Evolutionary conservation across 2,888 invertebrate species (phyloP).

Genomic region (Rhagium mordax): DNA sequence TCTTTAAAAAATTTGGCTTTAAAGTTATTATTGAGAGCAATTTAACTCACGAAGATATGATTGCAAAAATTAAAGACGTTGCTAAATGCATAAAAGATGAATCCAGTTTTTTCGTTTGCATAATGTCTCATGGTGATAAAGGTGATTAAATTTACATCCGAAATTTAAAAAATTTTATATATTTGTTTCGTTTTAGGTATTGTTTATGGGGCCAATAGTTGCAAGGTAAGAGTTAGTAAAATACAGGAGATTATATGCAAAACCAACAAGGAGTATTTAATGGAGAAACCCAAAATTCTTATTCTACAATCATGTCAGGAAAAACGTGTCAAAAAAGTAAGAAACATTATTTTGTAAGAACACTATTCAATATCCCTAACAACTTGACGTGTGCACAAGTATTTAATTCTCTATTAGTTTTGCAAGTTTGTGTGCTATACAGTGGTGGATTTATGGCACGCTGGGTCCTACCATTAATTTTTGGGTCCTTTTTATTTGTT

Average conservation of each 20-base stretch:
- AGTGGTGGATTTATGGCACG: no score
- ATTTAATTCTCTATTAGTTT: no score
- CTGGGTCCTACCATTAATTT: no score
- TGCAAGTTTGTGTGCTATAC: no score
- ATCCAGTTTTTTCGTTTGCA: constrained; percentile 69
- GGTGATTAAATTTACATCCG: constrained; percentile 54
- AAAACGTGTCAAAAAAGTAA: constrained; percentile 60
- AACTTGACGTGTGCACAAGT: no score
- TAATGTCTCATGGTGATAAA: constrained; percentile 69
- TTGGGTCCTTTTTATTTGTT: no score
- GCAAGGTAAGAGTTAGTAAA: constrained; percentile 68
- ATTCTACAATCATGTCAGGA: constrained; percentile 76
- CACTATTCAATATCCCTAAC: constrained; percentile 6
- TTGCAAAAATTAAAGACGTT: constrained; percentile 53
- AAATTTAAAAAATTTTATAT: neutral
- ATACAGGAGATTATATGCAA: constrained; percentile 69
- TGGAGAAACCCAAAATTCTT: constrained; percentile 73
- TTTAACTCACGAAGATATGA: constrained; percentile 60
- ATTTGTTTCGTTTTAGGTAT: constrained; percentile 62
- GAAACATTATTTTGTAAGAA: constrained; percentile 5
- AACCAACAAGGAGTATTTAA: constrained; percentile 60
- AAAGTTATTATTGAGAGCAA: constrained; percentile 59
- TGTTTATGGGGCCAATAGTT: constrained; percentile 72
- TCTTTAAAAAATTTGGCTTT: constrained; percentile 68
- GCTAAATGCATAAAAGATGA: constrained; percentile 58